phyloP scores from a whole-genome alignment of 2,888 invertebrate species.

The Chloroclystis v-ata region DNA sequence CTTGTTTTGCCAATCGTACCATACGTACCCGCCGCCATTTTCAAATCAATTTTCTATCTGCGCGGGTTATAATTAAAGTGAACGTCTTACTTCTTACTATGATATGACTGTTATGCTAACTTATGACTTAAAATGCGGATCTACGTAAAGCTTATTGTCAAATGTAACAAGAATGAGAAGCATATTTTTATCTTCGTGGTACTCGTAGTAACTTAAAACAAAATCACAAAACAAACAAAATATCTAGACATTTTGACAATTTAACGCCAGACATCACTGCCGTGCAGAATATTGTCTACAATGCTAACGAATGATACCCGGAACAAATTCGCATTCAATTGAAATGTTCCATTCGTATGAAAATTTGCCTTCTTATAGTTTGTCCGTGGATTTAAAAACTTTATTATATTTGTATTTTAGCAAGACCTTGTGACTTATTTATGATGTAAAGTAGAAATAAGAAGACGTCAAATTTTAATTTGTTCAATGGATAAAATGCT shows the following conservation, averaged over 20 bases:
- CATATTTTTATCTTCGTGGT: no score
- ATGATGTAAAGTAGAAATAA: neutral
- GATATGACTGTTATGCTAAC: no score
- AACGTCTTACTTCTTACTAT: no score
- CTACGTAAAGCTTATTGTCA: no score
- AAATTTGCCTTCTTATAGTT: conserved; percentile 13
- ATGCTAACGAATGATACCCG: conserved; percentile 26
- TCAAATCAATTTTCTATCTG: no score
- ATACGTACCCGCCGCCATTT: no score
- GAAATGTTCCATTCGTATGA: conserved; percentile 17
- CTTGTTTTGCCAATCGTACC: no score
- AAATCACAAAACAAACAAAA: conserved; percentile 18
- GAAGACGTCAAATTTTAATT: neutral
- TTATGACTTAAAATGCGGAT: no score
- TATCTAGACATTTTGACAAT: neutral
- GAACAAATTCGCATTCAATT: conserved; percentile 26
- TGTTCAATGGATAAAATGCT: no score
- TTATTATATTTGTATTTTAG: conserved; percentile 4
- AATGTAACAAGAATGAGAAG: no score
- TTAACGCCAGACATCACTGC: conserved; percentile 1
- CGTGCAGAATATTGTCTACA: conserved; percentile 25
- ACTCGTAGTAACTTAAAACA: no score
- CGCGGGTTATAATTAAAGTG: no score
- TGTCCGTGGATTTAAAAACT: conserved; percentile 16
- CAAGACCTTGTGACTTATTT: neutral